These are phyloP conservation scores for Sebastes matsubarae DNA, from an alignment of 2,797 vertebrate genomes.

Conservation along the genomic window DNA sequence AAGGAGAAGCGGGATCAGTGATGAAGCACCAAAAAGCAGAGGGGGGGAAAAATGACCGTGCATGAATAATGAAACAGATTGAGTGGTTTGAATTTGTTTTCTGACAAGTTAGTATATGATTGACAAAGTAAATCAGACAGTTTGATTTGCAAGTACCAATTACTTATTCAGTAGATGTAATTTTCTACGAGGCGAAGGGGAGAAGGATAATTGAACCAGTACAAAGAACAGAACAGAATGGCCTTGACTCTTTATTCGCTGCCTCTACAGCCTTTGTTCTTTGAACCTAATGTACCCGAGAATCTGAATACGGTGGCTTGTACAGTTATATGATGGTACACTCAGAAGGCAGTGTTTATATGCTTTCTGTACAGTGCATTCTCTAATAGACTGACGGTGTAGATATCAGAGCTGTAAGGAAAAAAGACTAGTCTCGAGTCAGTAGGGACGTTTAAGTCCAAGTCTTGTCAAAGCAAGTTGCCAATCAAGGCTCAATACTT, in stretches of 20 bases:
- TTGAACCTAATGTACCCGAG: background rate
- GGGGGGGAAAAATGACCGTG: background rate
- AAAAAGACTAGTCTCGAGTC: background rate
- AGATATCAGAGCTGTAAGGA: background rate
- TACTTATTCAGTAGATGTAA: conserved; percentile 54
- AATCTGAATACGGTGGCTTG: background rate
- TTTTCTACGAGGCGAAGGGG: conserved; percentile 21
- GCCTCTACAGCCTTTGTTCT: background rate
- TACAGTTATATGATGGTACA: background rate
- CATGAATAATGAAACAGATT: conserved; percentile 56
- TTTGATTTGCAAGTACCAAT: conserved; percentile 44
- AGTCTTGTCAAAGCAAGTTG: background rate
- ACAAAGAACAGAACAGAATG: conserved; percentile 5
- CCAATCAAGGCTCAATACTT: background rate
- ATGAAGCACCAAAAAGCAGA: conserved; percentile 20
- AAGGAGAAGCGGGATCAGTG: conserved; percentile 10
- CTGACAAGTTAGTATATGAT: conserved; percentile 24
- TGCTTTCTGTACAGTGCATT: background rate
- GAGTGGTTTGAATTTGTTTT: conserved; percentile 57
- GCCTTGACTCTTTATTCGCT: background rate
- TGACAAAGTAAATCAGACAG: conserved; percentile 33
- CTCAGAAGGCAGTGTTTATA: background rate
- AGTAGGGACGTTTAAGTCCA: background rate
- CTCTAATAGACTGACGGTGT: too few species aligned
- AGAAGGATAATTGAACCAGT: conserved; percentile 24